A percentile compares a stretch with the other conserved stretches of the same genome.
Conservation (phyloP, 2,797 vertebrate genomes). For the Centropyge bicolor region DNA sequence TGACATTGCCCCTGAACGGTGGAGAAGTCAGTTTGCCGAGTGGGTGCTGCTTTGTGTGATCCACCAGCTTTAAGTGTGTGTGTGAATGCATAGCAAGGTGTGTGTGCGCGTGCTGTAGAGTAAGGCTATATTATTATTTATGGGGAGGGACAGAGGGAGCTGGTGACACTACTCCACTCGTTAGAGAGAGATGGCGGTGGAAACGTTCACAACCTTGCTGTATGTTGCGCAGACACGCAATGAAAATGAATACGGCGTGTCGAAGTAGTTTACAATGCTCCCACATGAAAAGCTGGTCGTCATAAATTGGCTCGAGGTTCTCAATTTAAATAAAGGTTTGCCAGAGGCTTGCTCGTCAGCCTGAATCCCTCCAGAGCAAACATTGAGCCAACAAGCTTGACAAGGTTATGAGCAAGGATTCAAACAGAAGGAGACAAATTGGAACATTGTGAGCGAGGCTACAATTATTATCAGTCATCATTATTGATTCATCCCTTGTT, state of each 20-base stretch:
- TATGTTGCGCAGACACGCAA: background rate
- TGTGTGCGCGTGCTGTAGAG: conserved; percentile 14
- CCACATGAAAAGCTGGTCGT: conserved; percentile 7
- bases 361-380: background rate
- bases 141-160: conserved; percentile 36
- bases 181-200: conserved; percentile 12
- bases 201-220: conserved; percentile 21
- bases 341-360: background rate
- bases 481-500: background rate
- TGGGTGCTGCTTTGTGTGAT: conserved; percentile 45
- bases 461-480: background rate
- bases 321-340: conserved; percentile 25
- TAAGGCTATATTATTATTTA: conserved; percentile 63
- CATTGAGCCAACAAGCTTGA: background rate
- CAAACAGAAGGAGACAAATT: background rate
- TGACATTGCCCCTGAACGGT: conserved; percentile 50
- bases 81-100: conserved; percentile 11
- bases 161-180: conserved; percentile 17
- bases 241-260: conserved; percentile 7
- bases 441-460: background rate
- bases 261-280: conserved; percentile 24
- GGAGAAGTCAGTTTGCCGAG: conserved; percentile 34
- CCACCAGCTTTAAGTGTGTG: conserved; percentile 19
- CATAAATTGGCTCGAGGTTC: conserved; percentile 23
- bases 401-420: background rate